Base-by-base conservation (phyloP, 2,888 invertebrate species). In the Nipponacmea schrenckii region DNA sequence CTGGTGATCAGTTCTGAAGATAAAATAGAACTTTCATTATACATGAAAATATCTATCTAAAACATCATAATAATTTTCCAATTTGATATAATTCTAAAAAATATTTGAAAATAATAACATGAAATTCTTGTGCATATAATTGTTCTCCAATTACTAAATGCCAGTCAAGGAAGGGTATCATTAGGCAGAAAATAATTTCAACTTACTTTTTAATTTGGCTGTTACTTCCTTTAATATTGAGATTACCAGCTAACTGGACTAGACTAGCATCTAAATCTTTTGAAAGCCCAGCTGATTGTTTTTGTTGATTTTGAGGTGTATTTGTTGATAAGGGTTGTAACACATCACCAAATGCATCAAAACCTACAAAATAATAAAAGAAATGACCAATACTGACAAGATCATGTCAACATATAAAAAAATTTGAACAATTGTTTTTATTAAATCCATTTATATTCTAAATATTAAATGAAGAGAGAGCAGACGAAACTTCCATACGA, bases 211-310 rank as follows among this genome's bases (percentile, higher is more conserved):
- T 86, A 44, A 86, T 81, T 68, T 82, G 81, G 27, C 78, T 73
- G 20, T 69, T 70, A 48, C 79, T 81, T 15, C 83, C 82, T 39
- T 84, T 85, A 67, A 90, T 89, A 71, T 86, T 88, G 62, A 98
- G 92, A 90, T 97, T 97, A 90, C 97, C 95, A 76, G 97, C 97
- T 83, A 98, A 91, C 79, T 94, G 94, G 77, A 96, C 96, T 75
- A 97, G 92, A 82, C 96, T 96, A 82, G 96, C 95, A 89, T 98
- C 97, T 89, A 98, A 91, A 90, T 97, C 97, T 71, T 96, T 96
- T 39, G 96, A 95, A 77, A 97, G 91, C 27, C 72, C 80, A 44
- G 76, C 70, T 14, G 74, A 67, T 62, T 77, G 72, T n/a, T 73
- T 70, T 46, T 73, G 72, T 12, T 73, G 68, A 7, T 72, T 68